Base-by-base conservation (phyloP, 92 coral and sea anemone genomes). In the Palythoa grandiflora region DNA sequence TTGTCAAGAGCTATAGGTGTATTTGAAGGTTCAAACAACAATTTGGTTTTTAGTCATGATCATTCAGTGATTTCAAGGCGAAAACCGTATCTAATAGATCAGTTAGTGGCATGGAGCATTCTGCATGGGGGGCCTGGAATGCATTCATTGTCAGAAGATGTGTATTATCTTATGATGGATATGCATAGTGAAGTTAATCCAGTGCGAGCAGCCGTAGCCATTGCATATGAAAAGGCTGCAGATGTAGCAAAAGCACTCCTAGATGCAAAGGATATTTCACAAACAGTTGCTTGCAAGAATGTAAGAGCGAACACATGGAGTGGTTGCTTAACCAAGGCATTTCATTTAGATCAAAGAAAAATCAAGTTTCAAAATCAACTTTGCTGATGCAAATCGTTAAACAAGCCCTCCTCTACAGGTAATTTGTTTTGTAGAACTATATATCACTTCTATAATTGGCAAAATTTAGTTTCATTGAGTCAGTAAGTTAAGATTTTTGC, bases 51-150 rank as follows among this genome's bases (percentile, higher is more conserved):
- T 61, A 84, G 92, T 55, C 89, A 70, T 83, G 80, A 81, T 70
- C 89, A 89, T 71, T 83, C 83, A 59, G 91, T 89, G 60, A 70
- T 83, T 60, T 70, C 63, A 44, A 84, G 86, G 52, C 84, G 84
- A 83, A 89, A 89, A 84, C 92, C 89, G 37, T 89, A 70, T 83
- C 66, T 84, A 54, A 89, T 89, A 6, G 92, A 85, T 65, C 88
- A 89, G 73, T 83, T 89, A 19, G 65, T 73, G 44, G 88, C 91
- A 80, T 88, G 91, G 91, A 88, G 91, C 47, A 83, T 89, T 79
- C 91, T 89, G 28, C 91, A 89, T 83, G 91, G 91, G 84, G 89
- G 91, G 63, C 89, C 84, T 47, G 84, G 91, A 11, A 89, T 80
- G 51, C 91, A 89, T 59, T 88, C 80, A 38, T 16, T 87, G 37